Conservation (phyloP, 1,140 invertebrate species). For the Formica exsecta region DNA sequence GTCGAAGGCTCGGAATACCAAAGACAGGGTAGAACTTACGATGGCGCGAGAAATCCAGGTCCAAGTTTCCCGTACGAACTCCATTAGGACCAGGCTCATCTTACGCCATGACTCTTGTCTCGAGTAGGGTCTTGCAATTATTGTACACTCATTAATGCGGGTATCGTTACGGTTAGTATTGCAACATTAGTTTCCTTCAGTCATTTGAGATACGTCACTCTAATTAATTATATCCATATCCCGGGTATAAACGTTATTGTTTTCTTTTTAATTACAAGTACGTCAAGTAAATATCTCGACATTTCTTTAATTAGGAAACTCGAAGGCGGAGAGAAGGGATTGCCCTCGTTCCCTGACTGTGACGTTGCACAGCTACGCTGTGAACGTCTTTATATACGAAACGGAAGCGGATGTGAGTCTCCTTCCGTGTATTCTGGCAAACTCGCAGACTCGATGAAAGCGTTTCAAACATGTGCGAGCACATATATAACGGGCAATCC, state of each 20-base stretch:
- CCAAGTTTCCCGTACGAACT: neutral
- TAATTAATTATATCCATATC: neutral
- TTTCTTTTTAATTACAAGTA: no score
- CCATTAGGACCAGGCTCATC: neutral
- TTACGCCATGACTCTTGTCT: neutral
- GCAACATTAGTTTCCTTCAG: neutral
- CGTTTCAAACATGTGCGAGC: conserved; percentile 23
- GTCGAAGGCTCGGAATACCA: neutral
- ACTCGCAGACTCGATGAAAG: conserved; percentile 30
- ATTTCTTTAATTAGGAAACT: neutral
- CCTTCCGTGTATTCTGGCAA: conserved; percentile 32
- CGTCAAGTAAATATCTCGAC: neutral
- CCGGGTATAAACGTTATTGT: neutral
- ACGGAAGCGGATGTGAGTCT: conserved; percentile 49
- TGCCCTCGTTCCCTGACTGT: neutral
- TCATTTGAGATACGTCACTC: neutral
- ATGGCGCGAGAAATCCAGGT: neutral
- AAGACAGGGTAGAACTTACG: neutral
- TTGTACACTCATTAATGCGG: neutral
- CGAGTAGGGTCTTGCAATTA: neutral
- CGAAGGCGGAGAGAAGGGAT: neutral
- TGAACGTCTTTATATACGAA: conserved; percentile 15
- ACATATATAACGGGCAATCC: neutral
- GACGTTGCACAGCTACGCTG: neutral
- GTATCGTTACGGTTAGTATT: neutral